Evolutionary conservation across 2,797 vertebrate genomes (phyloP), one percentile per base, ranked within the genome.

Genomic region (Myiotriccus ornatus): DNA sequence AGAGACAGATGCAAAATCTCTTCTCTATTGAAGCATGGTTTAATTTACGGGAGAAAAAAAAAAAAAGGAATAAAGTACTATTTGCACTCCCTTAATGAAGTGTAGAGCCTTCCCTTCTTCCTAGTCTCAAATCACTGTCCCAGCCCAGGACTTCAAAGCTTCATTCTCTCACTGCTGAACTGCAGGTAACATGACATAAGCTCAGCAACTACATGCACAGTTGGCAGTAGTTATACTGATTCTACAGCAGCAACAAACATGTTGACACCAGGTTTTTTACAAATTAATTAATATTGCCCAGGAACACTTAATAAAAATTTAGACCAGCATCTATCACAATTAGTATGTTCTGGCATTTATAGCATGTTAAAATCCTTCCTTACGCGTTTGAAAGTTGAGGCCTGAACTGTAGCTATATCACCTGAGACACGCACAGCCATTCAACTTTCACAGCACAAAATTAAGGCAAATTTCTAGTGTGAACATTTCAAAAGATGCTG

Each of bases 171-270:
- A 37, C n/a, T 19, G 25, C 39, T 22, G 32, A 44, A 12, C 23
- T 3, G 1, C 21, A 74, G 57, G 50, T 6, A 55, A 5, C 35
- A 18, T 41, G 7, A 41, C 67, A 70, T 4, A 6, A 19, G 23
- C 52, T 46, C 75, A 68, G 71, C 39, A 55, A 34, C 32, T 3
- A 7, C 0, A 19, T 0, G 9, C 18, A 2, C 5, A 52, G 4
- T 0, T 18, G 20, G 69, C 57, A 91, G 37, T 1, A 20, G 24
- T 30, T 44, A 57, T 0, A 43, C 1, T 7, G 34, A 49, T 53
- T 32, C 39, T 14, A 55, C 8, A 65, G 23, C 71, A 30, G 16
- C 15, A 44, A 79, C 44, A 39, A 63, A 82, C 65, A 41, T 3
- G 7, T 28, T 13, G 20, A n/a, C 9, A 25, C 5, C 34, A 28